Evolutionary conservation across 2,113 vertebrate species (phyloP).

Genomic region (Loxodonta africana): DNA sequence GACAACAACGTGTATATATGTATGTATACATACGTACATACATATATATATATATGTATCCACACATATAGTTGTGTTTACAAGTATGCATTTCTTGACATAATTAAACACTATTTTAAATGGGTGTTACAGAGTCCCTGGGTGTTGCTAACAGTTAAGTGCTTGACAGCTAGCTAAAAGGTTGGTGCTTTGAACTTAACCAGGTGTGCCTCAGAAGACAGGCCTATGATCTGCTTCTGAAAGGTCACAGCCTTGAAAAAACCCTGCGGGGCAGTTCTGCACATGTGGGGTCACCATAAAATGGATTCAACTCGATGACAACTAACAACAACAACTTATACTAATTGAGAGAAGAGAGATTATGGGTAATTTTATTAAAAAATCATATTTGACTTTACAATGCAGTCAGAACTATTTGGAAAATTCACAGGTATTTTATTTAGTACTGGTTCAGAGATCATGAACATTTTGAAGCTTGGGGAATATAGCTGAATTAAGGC

Average conservation of each 20-base stretch:
- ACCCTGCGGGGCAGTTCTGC: neutral
- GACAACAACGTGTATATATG: neutral
- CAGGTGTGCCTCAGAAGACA: neutral
- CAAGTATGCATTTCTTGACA: neutral
- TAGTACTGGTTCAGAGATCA: neutral
- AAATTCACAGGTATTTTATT: neutral
- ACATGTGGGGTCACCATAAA: neutral
- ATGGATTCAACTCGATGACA: neutral
- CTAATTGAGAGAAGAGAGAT: slow-evolving; percentile 9
- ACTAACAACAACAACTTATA: neutral
- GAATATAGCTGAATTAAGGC: neutral
- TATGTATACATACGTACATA: neutral
- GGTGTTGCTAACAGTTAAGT: too few species aligned
- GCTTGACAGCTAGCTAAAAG: neutral
- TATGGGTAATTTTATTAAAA: neutral
- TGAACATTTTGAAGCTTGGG: neutral
- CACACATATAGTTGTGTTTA: neutral
- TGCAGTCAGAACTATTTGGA: neutral
- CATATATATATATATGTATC: rapidly evolving
- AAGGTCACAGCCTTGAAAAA: too few species aligned
- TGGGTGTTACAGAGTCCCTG: neutral
- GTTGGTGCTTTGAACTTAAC: neutral
- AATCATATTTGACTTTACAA: neutral
- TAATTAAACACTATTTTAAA: slow-evolving; percentile 13
- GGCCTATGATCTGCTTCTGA: too few species aligned